A percentile compares a stretch with the other conserved stretches of the same genome.
Conservation (phyloP, 2,113 vertebrate species). For the Xiphorhynchus elegans region DNA sequence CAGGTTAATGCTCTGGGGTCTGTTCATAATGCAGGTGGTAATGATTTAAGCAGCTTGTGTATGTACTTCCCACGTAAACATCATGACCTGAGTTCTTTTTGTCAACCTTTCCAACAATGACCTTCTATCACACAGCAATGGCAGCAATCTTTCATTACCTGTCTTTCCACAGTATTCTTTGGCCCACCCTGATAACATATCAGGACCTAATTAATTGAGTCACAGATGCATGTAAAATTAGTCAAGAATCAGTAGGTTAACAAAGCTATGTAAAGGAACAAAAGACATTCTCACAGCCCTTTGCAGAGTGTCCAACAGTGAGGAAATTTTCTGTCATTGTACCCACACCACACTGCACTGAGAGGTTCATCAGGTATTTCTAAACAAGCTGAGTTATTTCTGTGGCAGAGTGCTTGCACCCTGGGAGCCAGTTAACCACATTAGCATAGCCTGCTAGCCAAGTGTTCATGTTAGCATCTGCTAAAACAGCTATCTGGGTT, state of each 20-base stretch:
- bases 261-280: background rate
- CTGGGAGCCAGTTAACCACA: background rate
- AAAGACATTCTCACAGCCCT: background rate
- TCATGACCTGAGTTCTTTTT: background rate
- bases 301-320: background rate
- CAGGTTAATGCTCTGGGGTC: conserved; percentile 34
- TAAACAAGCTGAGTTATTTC: background rate
- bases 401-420: background rate
- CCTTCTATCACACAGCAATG: background rate
- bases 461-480: background rate
- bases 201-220: background rate
- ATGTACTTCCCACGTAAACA: background rate
- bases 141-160: background rate
- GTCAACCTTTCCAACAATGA: background rate
- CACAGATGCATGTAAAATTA: background rate
- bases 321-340: accelerated
- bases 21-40: conserved; percentile 22
- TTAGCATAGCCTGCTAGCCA: background rate
- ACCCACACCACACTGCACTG: background rate
- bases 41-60: background rate
- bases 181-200: background rate
- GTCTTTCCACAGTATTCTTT: background rate
- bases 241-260: background rate
- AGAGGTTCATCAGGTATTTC: background rate
- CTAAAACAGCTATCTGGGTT: background rate